These are phyloP conservation scores for Carcharodon carcharias DNA, from an alignment of 2,797 vertebrate species.

Conservation along the genomic window DNA sequence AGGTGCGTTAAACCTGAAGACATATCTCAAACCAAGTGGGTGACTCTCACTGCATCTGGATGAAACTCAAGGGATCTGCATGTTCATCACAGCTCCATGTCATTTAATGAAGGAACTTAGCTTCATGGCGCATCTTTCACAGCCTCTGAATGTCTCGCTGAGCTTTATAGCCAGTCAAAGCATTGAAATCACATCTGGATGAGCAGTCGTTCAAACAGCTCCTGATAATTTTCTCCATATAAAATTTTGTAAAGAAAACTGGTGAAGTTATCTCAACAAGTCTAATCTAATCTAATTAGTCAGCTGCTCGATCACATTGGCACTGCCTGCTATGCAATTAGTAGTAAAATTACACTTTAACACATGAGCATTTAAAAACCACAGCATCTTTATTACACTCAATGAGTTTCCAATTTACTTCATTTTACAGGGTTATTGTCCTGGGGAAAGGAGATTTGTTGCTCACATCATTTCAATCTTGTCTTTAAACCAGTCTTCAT, in stretches of 20 bases:
- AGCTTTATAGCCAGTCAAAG: neutral
- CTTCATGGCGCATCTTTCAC: neutral
- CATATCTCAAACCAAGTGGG: neutral
- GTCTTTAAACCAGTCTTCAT: neutral
- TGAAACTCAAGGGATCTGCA: neutral
- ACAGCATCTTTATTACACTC: conserved; percentile 24
- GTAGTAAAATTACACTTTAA: conserved; percentile 29
- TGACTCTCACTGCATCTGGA: neutral
- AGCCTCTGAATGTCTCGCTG: neutral
- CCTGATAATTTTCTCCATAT: neutral
- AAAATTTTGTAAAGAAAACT: neutral
- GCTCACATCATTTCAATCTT: neutral
- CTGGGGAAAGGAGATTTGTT: neutral
- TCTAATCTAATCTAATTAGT: conserved; percentile 26
- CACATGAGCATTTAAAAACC: conserved; percentile 1
- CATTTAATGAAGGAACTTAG: neutral
- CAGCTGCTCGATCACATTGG: neutral
- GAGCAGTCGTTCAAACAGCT: neutral
- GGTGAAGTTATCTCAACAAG: neutral
- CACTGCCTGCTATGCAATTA: neutral
- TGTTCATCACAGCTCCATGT: neutral
- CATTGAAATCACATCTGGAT: conserved; percentile 4
- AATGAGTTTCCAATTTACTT: neutral
- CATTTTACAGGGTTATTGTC: conserved; percentile 12
- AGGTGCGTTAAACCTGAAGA: neutral